Evolutionary conservation across 2,797 vertebrate species (phyloP), one percentile per base, ranked within the genome.

Genomic region (Ptychobarbus kaznakovi): DNA sequence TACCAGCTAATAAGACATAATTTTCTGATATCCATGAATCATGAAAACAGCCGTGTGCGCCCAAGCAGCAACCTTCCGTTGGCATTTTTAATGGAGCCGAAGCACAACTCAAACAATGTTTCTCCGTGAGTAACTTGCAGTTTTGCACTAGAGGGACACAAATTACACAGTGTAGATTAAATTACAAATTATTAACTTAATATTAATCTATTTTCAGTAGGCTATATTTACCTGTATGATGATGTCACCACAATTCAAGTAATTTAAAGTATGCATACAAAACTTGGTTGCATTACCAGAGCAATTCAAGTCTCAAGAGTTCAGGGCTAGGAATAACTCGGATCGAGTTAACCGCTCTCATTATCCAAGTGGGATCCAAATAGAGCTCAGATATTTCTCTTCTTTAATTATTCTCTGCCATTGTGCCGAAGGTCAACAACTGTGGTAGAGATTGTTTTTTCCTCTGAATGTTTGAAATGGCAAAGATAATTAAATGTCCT

Each of bases 401-500:
- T 25, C 35, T 79, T 79, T 79, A 63, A 76, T 65, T 65, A 79
- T 32, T 9, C 13, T 46, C 70, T 20, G 15, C 25, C 44, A 51
- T 12, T 12, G 58, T 65, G 25, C 9, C 40, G 42, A 25, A 78
- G 58, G 40, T 79, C 56, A 79, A 63, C 58, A 18, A 28, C 9
- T 66, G 40, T 22, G 61, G 58, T 18, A 22, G 16, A 65, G 4
- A 61, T 44, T 80, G n/a, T 3, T 56, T 53, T 16, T 28, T 13
- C 13, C 61, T 32, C 18, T 22, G 74, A 40, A 76, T 35, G 51
- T 56, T 56, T 77, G 20, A 77, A 32, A 77, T 58, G 11, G 32
- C 20, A 58, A 56, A 38, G 74, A 77, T 77, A n/a, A 77, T 38
- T 35, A 12, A 75, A 75, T 35, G 16, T 49, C 73, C 73, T 74